phyloP scores from a whole-genome alignment of 2,113 vertebrate species.

The Agapornis roseicollis region DNA sequence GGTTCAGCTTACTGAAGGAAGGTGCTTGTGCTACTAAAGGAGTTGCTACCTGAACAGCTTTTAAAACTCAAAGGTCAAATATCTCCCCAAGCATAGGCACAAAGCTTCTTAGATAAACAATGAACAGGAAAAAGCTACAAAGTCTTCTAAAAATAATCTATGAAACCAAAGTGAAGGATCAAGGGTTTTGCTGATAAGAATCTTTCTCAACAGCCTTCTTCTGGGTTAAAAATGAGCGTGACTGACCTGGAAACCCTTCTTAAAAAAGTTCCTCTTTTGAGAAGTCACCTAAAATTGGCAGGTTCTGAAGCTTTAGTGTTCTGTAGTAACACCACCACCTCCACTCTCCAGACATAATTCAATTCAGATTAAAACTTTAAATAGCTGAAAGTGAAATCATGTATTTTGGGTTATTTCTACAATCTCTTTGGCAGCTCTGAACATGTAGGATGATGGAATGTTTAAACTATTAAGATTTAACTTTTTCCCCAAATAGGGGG shows the following conservation, averaged over 20 bases:
- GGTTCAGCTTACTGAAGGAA: neutral
- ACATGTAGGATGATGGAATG: neutral
- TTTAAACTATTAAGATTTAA: neutral
- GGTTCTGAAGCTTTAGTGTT: neutral
- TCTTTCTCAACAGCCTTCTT: neutral
- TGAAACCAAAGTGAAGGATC: neutral
- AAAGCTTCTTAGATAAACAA: conserved; percentile 19
- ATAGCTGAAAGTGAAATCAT: conserved; percentile 15
- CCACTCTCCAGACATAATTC: neutral
- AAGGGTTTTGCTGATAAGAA: conserved; percentile 10
- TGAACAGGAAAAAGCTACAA: neutral
- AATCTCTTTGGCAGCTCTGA: conserved; percentile 22
- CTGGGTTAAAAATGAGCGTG: neutral
- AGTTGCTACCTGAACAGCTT: neutral
- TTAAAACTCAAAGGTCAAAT: neutral
- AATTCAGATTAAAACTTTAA: conserved; percentile 43
- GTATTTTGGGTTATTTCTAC: conserved; percentile 13
- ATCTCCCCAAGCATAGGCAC: neutral
- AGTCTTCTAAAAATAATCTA: neutral
- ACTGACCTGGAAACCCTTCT: conserved; percentile 27
- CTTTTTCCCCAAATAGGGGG: neutral
- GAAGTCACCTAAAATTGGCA: neutral
- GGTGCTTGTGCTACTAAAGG: neutral
- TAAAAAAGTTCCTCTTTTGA: neutral
- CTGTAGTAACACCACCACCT: conserved; percentile 24